Conservation (phyloP, 2,113 vertebrate species). For the Talpa occidentalis region DNA sequence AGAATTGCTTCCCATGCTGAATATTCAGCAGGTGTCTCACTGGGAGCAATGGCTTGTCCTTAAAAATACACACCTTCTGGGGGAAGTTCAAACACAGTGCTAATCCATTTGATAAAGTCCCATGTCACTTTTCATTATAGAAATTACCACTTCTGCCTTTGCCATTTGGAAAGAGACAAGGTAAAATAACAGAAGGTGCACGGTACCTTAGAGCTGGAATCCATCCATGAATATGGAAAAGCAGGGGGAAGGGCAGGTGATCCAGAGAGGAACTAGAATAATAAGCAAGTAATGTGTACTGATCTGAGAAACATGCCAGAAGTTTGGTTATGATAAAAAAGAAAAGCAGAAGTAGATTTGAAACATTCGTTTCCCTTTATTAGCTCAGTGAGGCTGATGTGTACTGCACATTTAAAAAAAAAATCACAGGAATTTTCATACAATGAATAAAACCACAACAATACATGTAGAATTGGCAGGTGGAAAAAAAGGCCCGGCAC, state of each 20-base stretch:
- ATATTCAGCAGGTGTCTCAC: slow-evolving; percentile 42
- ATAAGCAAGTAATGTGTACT: not conserved
- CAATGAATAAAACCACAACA: slow-evolving; percentile 98
- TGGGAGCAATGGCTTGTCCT: not conserved
- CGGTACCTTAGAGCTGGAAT: slow-evolving; percentile 1
- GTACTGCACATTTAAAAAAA: slow-evolving; percentile 97
- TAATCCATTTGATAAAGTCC: not conserved
- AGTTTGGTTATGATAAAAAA: slow-evolving; percentile 81
- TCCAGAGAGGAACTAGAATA: slow-evolving; percentile 30
- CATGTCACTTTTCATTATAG: slow-evolving; percentile 1
- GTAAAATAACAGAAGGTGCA: not conserved
- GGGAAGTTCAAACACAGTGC: not conserved
- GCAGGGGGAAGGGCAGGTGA: not conserved
- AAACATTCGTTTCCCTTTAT: slow-evolving; percentile 99
- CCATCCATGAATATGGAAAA: slow-evolving; percentile 51
- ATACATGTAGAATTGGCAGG: slow-evolving; percentile 96
- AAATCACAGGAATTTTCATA: slow-evolving; percentile 97
- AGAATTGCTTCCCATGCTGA: slow-evolving; percentile 37
- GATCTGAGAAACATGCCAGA: not conserved
- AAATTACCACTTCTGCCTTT: slow-evolving; percentile 24
- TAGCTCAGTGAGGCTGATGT: slow-evolving; percentile 98
- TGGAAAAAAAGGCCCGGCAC: slow-evolving; percentile 92
- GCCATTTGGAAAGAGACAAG: slow-evolving; percentile 25
- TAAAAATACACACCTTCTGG: slow-evolving; percentile 30
- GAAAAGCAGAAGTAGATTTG: slow-evolving; percentile 88